Evolutionary conservation across 2,888 invertebrate species (phyloP).

Genomic region (Nudaria mundana): DNA sequence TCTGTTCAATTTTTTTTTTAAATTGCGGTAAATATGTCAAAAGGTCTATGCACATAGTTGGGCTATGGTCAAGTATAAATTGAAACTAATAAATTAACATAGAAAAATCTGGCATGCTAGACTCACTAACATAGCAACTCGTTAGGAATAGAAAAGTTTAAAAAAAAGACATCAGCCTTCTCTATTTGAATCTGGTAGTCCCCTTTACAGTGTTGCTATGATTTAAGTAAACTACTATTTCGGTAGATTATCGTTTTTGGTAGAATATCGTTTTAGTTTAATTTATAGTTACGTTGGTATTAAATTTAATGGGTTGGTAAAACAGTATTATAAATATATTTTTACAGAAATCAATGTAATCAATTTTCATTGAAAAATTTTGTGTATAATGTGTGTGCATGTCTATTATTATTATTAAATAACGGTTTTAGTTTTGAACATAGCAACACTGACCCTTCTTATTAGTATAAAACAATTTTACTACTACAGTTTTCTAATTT

Average conservation of each 20-base stretch:
- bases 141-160: conserved; percentile 45
- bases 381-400: conserved; percentile 7
- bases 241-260: conserved; percentile 20
- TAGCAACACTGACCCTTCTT: conserved; percentile 37
- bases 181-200: conserved; percentile 50
- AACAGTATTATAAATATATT: background rate
- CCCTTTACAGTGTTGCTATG: conserved; percentile 62
- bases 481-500: conserved; percentile 23
- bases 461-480: conserved; percentile 20
- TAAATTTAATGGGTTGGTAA: conserved; percentile 5
- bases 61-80: conserved; percentile 64
- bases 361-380: background rate
- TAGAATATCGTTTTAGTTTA: conserved; percentile 10
- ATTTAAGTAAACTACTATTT: conserved; percentile 30
- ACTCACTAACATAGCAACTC: conserved; percentile 63
- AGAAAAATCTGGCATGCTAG: conserved; percentile 71
- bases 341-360: background rate
- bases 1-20: background rate
- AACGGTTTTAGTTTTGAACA: conserved; percentile 19
- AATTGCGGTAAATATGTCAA: too few relatives aligned
- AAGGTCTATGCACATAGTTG: conserved; percentile 50
- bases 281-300: conserved; percentile 1
- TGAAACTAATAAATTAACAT: conserved; percentile 41
- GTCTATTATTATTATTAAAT: conserved; percentile 18
- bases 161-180: conserved; percentile 28